Base-by-base conservation (phyloP, 1,140 invertebrate genomes). In the Steinernema feltiae region DNA sequence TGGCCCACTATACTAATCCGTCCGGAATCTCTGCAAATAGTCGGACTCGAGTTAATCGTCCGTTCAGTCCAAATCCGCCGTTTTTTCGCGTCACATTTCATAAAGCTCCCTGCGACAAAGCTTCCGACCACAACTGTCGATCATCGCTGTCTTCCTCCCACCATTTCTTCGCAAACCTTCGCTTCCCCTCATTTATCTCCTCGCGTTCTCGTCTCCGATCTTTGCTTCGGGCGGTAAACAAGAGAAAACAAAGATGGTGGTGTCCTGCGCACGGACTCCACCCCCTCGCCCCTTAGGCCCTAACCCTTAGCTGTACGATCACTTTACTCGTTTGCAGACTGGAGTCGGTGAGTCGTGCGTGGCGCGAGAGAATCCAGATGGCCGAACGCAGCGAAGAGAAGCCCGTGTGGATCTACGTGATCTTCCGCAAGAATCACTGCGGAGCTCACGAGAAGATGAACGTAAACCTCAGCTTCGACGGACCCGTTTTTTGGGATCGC, bases 391-490 rank as follows among this genome's bases (percentile, higher is more conserved):
- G 53, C 53, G 79, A 80, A 31, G 80, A 75, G 32, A 80, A 77
- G 69, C 84, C 84, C 29, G 84, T 85, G 32, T 85, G 84, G 84
- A 76, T 85, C 32, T 85, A 85, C 72, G 81, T 85, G 7, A 85
- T 85, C 73, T 85, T 85, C 69, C 78, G 84, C 18, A 83, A 82
- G 72, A 86, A 86, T 48, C 82, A 74, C 0, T 82, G 76, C 75
- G 71, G 63, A 31, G 84, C 84, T 0, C 84, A 85, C 70, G 85
- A 86, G 18, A 86, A 86, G 73, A 81, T 86, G 76, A 82, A 76
- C 30, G 76, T 85, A n/a, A 85, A 85, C 70, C 77, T 83, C 15
- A 82, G 80, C 70, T 70, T 76, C 27, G 84, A 85, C 71, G 84
- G 84, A 0, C 84, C 84, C 21, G 82, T 85, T 32, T 85, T 85